Evolutionary conservation across 2,797 vertebrate species (phyloP).

Genomic region (Catamblyrhynchus diadema): DNA sequence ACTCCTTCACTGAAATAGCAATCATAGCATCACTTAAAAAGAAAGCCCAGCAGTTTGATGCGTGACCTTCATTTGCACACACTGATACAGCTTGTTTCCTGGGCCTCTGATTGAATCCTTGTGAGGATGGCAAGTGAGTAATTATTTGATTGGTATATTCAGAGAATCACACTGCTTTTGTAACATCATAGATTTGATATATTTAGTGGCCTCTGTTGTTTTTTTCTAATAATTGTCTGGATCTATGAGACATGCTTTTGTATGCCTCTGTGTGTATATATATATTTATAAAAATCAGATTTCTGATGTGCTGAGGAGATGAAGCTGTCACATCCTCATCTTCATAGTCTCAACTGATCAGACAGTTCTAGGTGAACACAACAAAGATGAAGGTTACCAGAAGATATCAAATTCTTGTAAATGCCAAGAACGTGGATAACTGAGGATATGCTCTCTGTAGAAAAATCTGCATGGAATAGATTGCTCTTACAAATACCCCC

Average conservation of each 20-base stretch:
- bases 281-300: not conserved
- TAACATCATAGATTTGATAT: not conserved
- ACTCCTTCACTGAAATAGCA: not conserved
- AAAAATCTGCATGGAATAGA: not conserved
- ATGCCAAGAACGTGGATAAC: not conserved
- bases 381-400: not conserved
- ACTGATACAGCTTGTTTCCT: not conserved
- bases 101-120: not conserved
- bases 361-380: not conserved
- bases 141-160: not conserved
- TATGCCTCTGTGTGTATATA: accelerated
- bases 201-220: not conserved
- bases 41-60: not conserved
- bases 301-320: not conserved
- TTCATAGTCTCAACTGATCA: not conserved
- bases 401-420: not conserved
- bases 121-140: not conserved
- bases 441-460: not conserved
- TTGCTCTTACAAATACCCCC: not conserved
- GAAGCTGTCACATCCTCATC: not conserved
- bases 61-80: not conserved
- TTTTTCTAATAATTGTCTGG: not conserved
- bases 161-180: not conserved
- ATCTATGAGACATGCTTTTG: not conserved
- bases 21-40: not conserved